Base-by-base conservation (phyloP, 2,113 vertebrate species). In the Alces alces region DNA sequence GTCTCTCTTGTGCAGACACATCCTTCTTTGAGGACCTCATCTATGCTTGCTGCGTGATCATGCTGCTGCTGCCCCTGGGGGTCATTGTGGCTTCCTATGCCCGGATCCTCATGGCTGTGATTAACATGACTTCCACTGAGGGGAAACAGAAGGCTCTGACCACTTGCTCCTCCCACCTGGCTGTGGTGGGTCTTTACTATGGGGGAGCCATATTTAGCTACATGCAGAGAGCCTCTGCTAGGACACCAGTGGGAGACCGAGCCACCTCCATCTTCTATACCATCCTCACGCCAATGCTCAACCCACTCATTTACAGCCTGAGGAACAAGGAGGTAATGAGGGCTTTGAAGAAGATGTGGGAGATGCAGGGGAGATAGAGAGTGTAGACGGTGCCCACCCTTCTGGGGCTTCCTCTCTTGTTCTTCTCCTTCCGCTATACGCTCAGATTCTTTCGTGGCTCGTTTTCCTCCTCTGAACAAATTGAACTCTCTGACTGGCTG, bases 201-300 rank as follows among this genome's bases (percentile, higher is more conserved):
- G 84, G 88, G 28, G 92, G 84, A 61, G 88, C 66, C 57, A 73
- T 90, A 30, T 89, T 97, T 54, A 89, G 54, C 70, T 94, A 96
- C 47, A 91, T 93, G 95, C 95, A 91, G 43, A 39, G 28, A 21
- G 64, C 93, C 36, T 39, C 76, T 33, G 15, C 79, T 21, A 94
- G 70, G 14, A 78, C 83, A 2, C 80, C 80, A n/a, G 33, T 6
- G 4, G 39, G 61, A 33, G 70, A 97, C 12, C 50, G 50, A 83
- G 86, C 76, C 27, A 64, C 82, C 17, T 97, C 96, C 27, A 23
- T 97, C 79, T 95, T 98, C 60, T 98, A 97, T 15, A 93, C 94
- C 10, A 58, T 96, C 21, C 78, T 98, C 70, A 73, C 70, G 23
- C 70, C 70, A 73, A 7, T 43, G 70, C 36, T 43, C 36, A 73